Percentiles rank a stretch among this genome's conserved stretches.
phyloP scores from a whole-genome alignment of 2,888 invertebrate genomes.

The Dione juno region DNA sequence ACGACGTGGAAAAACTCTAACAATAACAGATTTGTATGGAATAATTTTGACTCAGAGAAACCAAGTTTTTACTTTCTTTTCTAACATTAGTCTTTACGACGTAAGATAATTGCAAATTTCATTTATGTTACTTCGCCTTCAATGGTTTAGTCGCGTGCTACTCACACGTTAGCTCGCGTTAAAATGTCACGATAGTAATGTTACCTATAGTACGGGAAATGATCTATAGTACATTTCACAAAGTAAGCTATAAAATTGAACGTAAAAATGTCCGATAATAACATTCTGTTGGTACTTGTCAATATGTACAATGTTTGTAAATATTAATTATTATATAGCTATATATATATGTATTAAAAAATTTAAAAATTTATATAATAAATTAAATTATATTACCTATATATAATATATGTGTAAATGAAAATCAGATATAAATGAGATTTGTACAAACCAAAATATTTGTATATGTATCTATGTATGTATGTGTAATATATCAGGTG shows the following conservation, averaged over 20 bases:
- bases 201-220: slow-evolving; percentile 62
- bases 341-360: no score
- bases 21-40: slow-evolving; percentile 1
- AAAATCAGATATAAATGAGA: no score
- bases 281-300: slow-evolving; percentile 48
- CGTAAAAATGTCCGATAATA: slow-evolving; percentile 60
- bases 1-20: background rate
- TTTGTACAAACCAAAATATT: no score
- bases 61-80: background rate
- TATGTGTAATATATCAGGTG: no score
- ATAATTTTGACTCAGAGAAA: slow-evolving; percentile 2
- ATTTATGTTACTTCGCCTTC: background rate
- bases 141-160: slow-evolving; percentile 16
- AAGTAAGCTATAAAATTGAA: slow-evolving; percentile 77
- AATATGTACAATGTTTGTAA: background rate
- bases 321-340: background rate
- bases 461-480: no score
- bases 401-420: no score
- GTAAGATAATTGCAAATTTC: slow-evolving; percentile 19
- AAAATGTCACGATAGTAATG: slow-evolving; percentile 16
- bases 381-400: no score
- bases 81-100: background rate
- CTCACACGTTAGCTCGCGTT: slow-evolving; percentile 18
- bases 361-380: no score
- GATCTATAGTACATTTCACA: slow-evolving; percentile 74